Evolutionary conservation across 2,797 vertebrate genomes (phyloP).

Genomic region (Chloroceryle amazona): DNA sequence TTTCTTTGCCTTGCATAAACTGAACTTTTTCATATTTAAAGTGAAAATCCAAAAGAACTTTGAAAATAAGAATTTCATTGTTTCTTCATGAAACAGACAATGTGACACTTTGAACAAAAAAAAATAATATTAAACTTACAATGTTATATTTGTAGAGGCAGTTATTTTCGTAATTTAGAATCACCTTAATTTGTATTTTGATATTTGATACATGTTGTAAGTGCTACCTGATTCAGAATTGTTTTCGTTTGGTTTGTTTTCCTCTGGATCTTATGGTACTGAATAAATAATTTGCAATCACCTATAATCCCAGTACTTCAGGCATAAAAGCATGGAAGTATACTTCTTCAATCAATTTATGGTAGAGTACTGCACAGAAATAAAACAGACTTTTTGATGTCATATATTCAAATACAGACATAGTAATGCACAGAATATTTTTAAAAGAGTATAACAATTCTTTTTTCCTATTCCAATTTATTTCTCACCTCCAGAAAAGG

Average conservation of each 20-base stretch:
- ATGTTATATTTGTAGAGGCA: not conserved
- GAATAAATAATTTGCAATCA: not conserved
- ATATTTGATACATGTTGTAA: not conserved
- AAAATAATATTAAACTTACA: not conserved
- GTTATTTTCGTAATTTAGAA: not conserved
- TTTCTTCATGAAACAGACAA: not conserved
- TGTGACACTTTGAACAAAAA: not conserved
- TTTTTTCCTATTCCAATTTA: not conserved
- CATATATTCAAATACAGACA: not conserved
- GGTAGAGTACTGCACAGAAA: not conserved
- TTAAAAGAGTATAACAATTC: not conserved
- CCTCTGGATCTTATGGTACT: not conserved
- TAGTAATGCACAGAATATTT: not conserved
- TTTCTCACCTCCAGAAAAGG: not conserved
- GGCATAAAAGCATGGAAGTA: not conserved
- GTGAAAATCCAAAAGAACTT: not conserved
- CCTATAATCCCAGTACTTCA: not conserved
- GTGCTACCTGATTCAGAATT: not conserved
- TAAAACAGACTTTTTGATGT: not conserved
- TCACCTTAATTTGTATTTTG: not conserved
- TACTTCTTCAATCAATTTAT: not conserved
- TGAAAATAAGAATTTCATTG: not conserved
- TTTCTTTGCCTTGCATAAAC: not conserved
- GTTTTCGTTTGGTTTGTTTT: not conserved
- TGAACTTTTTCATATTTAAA: not conserved